phyloP scores from a whole-genome alignment of 2,113 vertebrate species.

The Buteo buteo region DNA sequence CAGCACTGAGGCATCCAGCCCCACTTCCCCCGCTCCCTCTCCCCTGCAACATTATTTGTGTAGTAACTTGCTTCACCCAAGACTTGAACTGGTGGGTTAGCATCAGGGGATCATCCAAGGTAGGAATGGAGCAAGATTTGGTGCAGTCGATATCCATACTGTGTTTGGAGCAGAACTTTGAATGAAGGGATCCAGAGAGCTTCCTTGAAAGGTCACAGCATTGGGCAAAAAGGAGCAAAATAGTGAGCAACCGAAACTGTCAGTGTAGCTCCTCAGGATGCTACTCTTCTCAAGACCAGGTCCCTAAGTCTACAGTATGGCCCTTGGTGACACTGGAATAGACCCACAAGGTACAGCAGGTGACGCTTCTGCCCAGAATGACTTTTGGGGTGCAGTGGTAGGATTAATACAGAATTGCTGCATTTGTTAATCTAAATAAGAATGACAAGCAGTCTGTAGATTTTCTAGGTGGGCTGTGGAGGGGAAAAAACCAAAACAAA shows the following conservation, averaged over 20 bases:
- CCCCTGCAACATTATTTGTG: background rate
- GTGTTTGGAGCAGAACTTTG: background rate
- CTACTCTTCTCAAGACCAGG: background rate
- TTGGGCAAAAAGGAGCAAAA: background rate
- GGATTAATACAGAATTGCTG: background rate
- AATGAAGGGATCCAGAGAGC: background rate
- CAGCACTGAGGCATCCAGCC: background rate
- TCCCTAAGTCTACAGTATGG: fast-evolving
- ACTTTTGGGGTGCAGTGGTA: fast-evolving
- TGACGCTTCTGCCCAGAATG: background rate
- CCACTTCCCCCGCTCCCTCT: too few relatives aligned
- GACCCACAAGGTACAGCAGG: background rate
- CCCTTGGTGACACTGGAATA: background rate
- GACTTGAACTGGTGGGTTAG: background rate
- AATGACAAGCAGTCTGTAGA: background rate
- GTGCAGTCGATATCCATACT: background rate
- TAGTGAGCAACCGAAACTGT: fast-evolving
- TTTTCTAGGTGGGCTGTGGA: background rate
- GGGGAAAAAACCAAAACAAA: fast-evolving
- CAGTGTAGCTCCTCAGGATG: background rate
- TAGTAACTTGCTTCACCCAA: background rate
- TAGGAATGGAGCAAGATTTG: background rate
- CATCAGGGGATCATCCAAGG: background rate
- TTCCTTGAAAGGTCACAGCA: background rate
- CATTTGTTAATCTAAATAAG: background rate